Evolutionary conservation across 2,888 invertebrate genomes (phyloP).

Genomic region (Hirtodrosophila cameraria): DNA sequence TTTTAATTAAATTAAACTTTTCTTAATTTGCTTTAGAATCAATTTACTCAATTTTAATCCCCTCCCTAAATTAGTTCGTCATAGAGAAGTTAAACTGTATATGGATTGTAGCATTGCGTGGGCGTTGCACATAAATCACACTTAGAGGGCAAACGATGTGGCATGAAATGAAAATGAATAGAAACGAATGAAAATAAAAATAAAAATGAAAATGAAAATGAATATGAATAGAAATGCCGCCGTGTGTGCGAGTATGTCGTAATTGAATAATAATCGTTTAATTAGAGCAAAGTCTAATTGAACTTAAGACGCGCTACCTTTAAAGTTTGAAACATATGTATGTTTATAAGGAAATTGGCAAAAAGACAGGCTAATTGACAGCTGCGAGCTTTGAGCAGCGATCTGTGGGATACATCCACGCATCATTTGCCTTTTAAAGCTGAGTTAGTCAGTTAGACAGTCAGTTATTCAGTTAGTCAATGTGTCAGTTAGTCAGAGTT

Average conservation of each 20-base stretch:
- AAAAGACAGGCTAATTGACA: conserved; percentile 28
- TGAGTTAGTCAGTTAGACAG: conserved; percentile 11
- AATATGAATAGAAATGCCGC: conserved; percentile 29
- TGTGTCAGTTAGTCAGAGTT: conserved; percentile 24
- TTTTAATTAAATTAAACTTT: too few species aligned
- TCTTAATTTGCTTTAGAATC: too few species aligned
- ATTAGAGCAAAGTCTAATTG: conserved; percentile 58
- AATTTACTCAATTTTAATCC: too few species aligned
- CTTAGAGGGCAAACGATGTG: conserved; percentile 38
- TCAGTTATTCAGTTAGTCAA: conserved; percentile 21
- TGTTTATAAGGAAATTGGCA: neutral
- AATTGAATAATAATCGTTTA: conserved; percentile 66
- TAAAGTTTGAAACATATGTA: conserved; percentile 1
- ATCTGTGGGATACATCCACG: conserved; percentile 50
- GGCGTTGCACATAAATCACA: conserved; percentile 70
- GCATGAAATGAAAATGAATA: conserved; percentile 7
- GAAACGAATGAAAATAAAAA: neutral
- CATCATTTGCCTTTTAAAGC: conserved; percentile 46
- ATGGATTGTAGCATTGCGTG: conserved; percentile 52
- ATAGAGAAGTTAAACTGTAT: too few species aligned
- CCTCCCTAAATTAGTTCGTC: too few species aligned
- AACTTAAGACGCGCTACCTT: conserved; percentile 46
- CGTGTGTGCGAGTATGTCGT: conserved; percentile 13
- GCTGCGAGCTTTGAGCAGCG: conserved; percentile 18
- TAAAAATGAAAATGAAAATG: conserved; percentile 3